Conservation (phyloP, 2,113 vertebrate species). For the Mobula birostris region DNA sequence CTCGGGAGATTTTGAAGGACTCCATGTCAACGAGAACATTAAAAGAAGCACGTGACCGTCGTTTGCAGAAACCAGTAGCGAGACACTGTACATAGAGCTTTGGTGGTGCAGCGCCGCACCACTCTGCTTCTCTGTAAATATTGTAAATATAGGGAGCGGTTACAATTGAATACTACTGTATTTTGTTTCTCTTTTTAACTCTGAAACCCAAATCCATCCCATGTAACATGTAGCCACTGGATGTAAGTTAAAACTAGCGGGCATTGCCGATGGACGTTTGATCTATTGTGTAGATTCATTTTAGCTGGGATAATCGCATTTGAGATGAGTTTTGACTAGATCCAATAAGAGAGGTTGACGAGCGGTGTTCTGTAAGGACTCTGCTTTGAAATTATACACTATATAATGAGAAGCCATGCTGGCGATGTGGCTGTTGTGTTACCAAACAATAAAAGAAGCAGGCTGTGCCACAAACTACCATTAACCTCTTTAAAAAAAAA, state of each 20-base stretch:
- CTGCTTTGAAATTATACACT: constrained; percentile 53
- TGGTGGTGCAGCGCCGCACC: not conserved
- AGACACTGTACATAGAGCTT: not conserved
- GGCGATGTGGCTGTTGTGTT: constrained; percentile 64
- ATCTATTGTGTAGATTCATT: not conserved
- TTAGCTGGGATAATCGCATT: not conserved
- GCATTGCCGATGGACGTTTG: not conserved
- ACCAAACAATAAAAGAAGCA: constrained; percentile 48
- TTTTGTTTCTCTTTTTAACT: not conserved
- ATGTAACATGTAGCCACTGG: not conserved
- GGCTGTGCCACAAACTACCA: constrained; percentile 59
- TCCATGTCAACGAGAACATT: not conserved
- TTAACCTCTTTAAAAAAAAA: constrained; percentile 53
- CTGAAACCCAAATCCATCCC: not conserved
- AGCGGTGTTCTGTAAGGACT: constrained; percentile 13
- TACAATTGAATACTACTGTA: constrained; percentile 8
- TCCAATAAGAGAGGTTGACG: not conserved
- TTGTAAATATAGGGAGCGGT: not conserved
- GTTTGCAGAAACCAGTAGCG: not conserved
- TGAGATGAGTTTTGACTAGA: not conserved
- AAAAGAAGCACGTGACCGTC: not conserved
- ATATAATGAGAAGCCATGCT: constrained; percentile 53
- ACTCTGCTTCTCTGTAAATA: constrained; percentile 26
- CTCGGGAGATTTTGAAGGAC: not conserved
- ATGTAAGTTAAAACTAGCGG: not conserved